Conservation (phyloP, 2,113 vertebrate species). For the Pelodiscus sinensis region DNA sequence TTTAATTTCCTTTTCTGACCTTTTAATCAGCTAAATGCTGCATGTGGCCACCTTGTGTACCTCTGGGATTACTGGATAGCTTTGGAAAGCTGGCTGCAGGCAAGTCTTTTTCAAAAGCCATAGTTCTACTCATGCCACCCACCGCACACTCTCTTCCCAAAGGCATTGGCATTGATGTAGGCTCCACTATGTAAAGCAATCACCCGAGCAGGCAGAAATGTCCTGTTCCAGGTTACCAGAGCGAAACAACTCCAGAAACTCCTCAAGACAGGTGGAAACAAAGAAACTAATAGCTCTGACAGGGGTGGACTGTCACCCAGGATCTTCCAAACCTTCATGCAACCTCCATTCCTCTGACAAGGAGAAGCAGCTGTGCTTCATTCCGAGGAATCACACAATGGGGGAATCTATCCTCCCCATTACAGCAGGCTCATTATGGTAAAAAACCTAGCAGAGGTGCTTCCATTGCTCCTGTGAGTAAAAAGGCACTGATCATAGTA, state of each 20-base stretch:
- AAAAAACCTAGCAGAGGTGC: fast-evolving
- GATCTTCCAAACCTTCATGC: not conserved
- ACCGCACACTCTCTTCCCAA: not conserved
- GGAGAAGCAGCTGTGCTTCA: fast-evolving
- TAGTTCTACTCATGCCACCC: not conserved
- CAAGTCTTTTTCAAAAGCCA: not conserved
- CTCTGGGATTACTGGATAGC: not conserved
- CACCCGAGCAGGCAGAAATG: fast-evolving
- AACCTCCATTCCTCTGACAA: not conserved
- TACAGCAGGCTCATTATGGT: not conserved
- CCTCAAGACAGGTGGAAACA: fast-evolving
- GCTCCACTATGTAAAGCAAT: not conserved
- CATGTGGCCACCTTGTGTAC: not conserved
- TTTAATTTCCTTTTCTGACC: not conserved
- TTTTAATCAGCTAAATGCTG: not conserved
- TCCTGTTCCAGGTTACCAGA: not conserved
- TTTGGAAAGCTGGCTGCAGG: not conserved
- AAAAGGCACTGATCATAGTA: fast-evolving
- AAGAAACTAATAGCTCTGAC: not conserved
- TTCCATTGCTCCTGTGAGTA: not conserved
- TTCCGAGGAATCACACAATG: fast-evolving
- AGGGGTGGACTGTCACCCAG: not conserved
- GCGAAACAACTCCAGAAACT: not conserved
- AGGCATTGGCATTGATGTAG: not conserved
- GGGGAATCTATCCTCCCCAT: not conserved